Percentiles rank a stretch among this genome's conserved stretches.
These are phyloP conservation scores for Cyrtodaria siliqua DNA, from an alignment of 2,888 invertebrate genomes.

Conservation along the genomic window DNA sequence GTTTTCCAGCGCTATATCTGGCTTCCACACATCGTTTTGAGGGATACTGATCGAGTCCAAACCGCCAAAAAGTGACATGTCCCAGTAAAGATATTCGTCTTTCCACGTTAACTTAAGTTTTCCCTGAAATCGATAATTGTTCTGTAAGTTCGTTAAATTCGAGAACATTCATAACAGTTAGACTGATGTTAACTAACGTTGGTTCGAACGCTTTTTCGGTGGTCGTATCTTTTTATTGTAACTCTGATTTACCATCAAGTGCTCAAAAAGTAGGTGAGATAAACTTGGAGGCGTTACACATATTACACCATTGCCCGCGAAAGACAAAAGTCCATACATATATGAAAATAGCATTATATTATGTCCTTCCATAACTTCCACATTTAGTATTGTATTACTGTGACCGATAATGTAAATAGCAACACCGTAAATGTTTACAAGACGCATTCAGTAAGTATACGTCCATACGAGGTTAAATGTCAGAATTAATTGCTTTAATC, in stretches of 20 bases:
- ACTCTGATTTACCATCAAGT: constrained; percentile 25
- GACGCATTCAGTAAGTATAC: too few relatives aligned
- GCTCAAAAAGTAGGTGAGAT: constrained; percentile 5
- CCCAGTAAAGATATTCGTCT: constrained; percentile 42
- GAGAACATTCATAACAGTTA: constrained; percentile 29
- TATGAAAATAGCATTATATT: too few relatives aligned
- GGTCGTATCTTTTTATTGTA: constrained; percentile 53
- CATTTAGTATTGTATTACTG: too few relatives aligned
- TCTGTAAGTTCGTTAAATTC: constrained; percentile 49
- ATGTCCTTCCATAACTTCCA: too few relatives aligned
- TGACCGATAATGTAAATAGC: too few relatives aligned
- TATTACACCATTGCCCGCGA: too few relatives aligned
- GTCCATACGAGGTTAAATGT: too few relatives aligned
- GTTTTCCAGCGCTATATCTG: constrained; percentile 36
- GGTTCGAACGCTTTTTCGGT: constrained; percentile 17
- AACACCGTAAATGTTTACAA: too few relatives aligned
- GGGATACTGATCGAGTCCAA: constrained; percentile 19
- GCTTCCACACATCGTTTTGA: constrained; percentile 34
- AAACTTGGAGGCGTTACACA: too few relatives aligned
- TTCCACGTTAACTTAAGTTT: constrained; percentile 20
- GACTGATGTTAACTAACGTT: constrained; percentile 24
- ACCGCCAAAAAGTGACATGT: constrained; percentile 18
- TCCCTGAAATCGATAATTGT: constrained; percentile 25
- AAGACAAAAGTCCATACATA: too few relatives aligned
- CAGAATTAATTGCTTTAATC: too few relatives aligned